These are phyloP conservation scores for Pterostichus niger DNA, from an alignment of 2,888 invertebrate species.

Conservation along the genomic window DNA sequence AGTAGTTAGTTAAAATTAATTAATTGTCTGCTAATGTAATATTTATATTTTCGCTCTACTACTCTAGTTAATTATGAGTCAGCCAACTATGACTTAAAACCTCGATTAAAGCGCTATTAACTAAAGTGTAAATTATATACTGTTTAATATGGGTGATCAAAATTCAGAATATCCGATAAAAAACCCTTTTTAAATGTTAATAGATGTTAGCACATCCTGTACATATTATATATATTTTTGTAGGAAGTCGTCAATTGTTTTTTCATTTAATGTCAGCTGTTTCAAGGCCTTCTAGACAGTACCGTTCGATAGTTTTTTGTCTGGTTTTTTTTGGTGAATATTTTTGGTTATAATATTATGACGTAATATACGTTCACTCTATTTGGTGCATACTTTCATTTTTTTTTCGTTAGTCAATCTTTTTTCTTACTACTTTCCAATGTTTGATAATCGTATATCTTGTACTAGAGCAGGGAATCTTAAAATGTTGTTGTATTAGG, in stretches of 20 bases:
- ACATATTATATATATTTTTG: no score
- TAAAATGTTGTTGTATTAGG: not conserved
- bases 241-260: conserved; percentile 13
- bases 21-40: no score
- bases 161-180: no score
- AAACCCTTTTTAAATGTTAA: no score
- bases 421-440: conserved; percentile 33
- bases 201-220: no score
- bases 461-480: not conserved
- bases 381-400: conserved; percentile 49
- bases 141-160: no score
- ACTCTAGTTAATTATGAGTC: no score
- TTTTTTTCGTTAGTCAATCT: conserved; percentile 37
- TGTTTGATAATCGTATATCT: conserved; percentile 18
- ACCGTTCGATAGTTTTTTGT: conserved; percentile 12
- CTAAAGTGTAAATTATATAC: no score
- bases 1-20: no score
- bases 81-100: no score
- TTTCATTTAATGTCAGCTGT: conserved; percentile 10
- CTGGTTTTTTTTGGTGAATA: conserved; percentile 15
- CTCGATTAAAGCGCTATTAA: no score
- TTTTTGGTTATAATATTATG: not conserved
- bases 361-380: conserved; percentile 34
- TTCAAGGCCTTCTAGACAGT: conserved; percentile 19
- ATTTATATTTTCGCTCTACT: no score